A percentile compares a stretch with the other conserved stretches of the same genome.
Evolutionary conservation across 2,888 invertebrate genomes (phyloP).

Genomic region (Synanthedon vespiformis): DNA sequence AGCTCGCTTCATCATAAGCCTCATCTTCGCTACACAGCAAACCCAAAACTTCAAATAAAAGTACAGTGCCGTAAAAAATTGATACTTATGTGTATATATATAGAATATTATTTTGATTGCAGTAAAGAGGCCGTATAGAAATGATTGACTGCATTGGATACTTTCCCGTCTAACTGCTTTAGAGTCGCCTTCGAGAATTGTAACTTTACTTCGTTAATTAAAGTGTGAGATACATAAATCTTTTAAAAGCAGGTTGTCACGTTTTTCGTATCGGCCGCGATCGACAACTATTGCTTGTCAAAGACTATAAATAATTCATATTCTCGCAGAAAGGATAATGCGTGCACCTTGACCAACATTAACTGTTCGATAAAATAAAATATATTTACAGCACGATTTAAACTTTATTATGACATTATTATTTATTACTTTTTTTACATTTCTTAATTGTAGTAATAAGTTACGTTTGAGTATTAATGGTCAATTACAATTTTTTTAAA

Average conservation of each 20-base stretch:
- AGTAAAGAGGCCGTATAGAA: too few species aligned
- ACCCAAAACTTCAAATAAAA: too few species aligned
- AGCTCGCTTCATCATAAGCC: too few species aligned
- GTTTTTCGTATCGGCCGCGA: background rate
- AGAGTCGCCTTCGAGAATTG: too few species aligned
- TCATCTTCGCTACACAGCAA: too few species aligned
- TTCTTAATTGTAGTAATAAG: background rate
- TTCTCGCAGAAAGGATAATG: background rate
- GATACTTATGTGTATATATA: too few species aligned
- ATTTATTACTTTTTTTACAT: background rate
- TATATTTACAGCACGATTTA: background rate
- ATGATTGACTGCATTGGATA: too few species aligned
- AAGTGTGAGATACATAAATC: background rate
- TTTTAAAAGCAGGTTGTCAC: background rate
- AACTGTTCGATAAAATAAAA: background rate
- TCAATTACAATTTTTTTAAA: too few species aligned
- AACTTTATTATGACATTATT: background rate
- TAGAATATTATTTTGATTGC: too few species aligned
- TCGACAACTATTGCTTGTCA: background rate
- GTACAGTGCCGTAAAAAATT: too few species aligned
- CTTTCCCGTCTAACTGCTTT: too few species aligned
- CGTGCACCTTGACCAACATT: background rate
- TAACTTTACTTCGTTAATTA: background rate
- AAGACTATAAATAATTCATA: slow-evolving; percentile 3
- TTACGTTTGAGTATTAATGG: background rate